Percentiles rank a stretch among this genome's conserved stretches.
phyloP scores from a whole-genome alignment of 2,888 invertebrate genomes.

The Xylocampa areola region DNA sequence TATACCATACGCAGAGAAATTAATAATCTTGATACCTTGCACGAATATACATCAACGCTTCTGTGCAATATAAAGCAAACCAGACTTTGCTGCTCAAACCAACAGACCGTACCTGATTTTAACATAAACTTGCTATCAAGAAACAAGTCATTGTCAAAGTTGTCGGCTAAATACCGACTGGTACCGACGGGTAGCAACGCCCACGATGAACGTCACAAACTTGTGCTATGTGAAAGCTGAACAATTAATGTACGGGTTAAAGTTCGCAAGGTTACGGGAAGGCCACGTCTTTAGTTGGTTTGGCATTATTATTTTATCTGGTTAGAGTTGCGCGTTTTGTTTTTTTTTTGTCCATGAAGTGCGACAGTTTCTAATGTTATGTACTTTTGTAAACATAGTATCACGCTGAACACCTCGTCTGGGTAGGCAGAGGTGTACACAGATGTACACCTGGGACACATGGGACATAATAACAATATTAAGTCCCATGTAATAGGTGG shows the following conservation, averaged over 20 bases:
- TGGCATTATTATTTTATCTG: conserved; percentile 24
- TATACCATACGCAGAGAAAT: too few species aligned
- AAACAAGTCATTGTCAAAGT: conserved; percentile 60
- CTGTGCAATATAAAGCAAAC: neutral
- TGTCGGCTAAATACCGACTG: conserved; percentile 47
- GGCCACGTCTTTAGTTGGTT: conserved; percentile 18
- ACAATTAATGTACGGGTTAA: conserved; percentile 40
- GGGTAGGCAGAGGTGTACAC: too few species aligned
- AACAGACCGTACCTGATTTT: conserved; percentile 1
- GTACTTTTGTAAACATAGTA: too few species aligned
- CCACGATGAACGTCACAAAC: conserved; percentile 17
- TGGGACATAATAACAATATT: too few species aligned
- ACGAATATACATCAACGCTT: too few species aligned
- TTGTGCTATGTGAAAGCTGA: conserved; percentile 27
- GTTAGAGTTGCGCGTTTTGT: conserved; percentile 1
- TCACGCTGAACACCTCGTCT: too few species aligned
- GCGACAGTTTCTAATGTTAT: neutral
- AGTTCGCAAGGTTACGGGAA: conserved; percentile 25
- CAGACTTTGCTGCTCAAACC: conserved; percentile 9
- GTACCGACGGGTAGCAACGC: conserved; percentile 54
- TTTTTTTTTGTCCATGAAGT: neutral
- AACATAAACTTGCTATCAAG: conserved; percentile 41
- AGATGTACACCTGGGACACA: too few species aligned
- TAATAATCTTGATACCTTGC: too few species aligned
- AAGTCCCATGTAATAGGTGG: too few species aligned